Base-by-base conservation (phyloP, 35 echinoderm and acorn worm genomes). In the Diadema setosum region DNA sequence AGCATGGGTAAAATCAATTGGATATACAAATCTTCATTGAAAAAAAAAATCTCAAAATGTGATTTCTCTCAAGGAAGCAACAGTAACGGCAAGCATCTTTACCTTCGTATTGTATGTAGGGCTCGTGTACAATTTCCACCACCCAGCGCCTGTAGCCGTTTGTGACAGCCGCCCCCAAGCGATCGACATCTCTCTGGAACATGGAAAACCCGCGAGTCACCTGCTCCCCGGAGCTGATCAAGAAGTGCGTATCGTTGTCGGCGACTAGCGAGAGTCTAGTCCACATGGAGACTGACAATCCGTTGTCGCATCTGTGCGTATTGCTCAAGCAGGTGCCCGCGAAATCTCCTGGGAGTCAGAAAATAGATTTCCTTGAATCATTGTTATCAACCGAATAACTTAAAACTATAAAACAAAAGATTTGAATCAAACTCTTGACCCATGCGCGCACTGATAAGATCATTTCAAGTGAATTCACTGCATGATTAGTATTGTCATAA, bases 161-260 rank as follows among this genome's bases (percentile, higher is more conserved):
- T 18, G 95, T 87, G 24, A 97, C 87, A 35, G 95, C 95, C n/a
- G 91, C 95, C 17, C 95, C 95, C 24, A 97, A 87, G 35, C 61
- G 63, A 73, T 93, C 82, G 12, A 86, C 87, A 17, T 82, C 91
- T 57, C 95, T 63, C 75, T 93, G 91, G 56, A 73, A 97, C 50
- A 97, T 97, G 14, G 90, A 93, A 46, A 97, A 90, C 0, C 95
- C 95, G 7, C 91, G 45, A 5, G 82, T 90, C 34, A 90, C 95
- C 64, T 97, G 95, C 69, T 97, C 95, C 9, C 95, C 95, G 0
- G 95, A 93, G 42, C 91, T 91, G 46, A 97, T 86, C 3, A 97
- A 74, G 87, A 86, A 97, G 82, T 97, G 95, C 2, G 95, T 90
- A 20, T 81, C 74, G 45, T 97, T 87, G 55, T 97, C 95, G n/a